Percentiles rank a stretch among this genome's conserved stretches.
phyloP scores from a whole-genome alignment of 2,888 invertebrate genomes.

The Entomobrya proxima region DNA sequence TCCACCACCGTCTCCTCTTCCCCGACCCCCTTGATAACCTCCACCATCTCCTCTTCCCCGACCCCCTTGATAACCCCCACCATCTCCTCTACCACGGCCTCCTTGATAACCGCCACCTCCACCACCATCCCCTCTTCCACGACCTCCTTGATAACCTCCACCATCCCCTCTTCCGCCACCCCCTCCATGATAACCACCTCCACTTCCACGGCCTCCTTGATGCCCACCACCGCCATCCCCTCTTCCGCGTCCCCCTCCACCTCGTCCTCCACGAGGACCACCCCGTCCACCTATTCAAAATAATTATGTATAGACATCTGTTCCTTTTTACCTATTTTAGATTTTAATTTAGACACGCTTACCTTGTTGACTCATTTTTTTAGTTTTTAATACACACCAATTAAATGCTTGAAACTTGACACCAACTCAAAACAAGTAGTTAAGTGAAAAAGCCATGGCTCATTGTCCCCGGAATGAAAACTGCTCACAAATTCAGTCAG shows the following conservation, averaged over 20 bases:
- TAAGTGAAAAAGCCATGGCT: too few relatives aligned
- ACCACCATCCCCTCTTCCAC: background rate
- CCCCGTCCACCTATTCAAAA: background rate
- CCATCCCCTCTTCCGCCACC: background rate
- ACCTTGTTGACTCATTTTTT: slow-evolving; percentile 4
- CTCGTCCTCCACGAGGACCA: background rate
- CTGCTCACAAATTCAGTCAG: too few relatives aligned
- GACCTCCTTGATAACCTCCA: background rate
- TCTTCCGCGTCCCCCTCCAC: background rate
- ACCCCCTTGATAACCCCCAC: slow-evolving; percentile 21
- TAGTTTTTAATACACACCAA: too few relatives aligned
- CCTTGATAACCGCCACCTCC: slow-evolving; percentile 81
- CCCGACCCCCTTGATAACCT: too few relatives aligned
- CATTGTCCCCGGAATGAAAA: too few relatives aligned
- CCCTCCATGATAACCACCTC: background rate
- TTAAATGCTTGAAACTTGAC: too few relatives aligned
- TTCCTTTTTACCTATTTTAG: too few relatives aligned
- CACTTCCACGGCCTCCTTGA: slow-evolving; percentile 79
- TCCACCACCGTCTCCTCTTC: slow-evolving; percentile 36
- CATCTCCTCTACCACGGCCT: slow-evolving; percentile 78
- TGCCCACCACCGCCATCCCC: slow-evolving; percentile 80
- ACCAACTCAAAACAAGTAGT: too few relatives aligned
- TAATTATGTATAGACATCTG: too few relatives aligned
- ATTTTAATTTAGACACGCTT: too few relatives aligned
- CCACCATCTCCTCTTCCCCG: too few relatives aligned